phyloP scores from a whole-genome alignment of 2,113 vertebrate genomes.

The Morphnarchus princeps region DNA sequence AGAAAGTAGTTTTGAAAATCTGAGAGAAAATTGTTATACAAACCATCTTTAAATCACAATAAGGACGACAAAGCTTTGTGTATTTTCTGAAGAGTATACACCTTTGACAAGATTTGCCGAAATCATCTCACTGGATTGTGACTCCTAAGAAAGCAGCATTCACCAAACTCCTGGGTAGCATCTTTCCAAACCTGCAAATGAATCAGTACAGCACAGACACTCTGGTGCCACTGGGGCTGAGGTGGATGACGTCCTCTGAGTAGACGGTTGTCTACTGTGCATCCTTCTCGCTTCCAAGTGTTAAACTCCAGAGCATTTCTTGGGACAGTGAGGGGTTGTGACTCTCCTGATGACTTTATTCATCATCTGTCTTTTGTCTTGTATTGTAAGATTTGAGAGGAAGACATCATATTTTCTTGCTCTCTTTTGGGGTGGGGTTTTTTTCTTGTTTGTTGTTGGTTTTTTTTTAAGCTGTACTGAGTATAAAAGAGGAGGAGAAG shows the following conservation, averaged over 20 bases:
- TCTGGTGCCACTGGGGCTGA: not conserved
- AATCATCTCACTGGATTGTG: not conserved
- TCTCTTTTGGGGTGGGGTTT: accelerated
- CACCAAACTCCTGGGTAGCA: not conserved
- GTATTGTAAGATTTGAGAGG: not conserved
- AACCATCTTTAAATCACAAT: not conserved
- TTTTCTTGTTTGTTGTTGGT: not conserved
- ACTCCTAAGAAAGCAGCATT: not conserved
- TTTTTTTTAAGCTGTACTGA: not conserved
- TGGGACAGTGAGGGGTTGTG: not conserved
- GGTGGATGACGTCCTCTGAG: not conserved
- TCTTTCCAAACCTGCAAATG: not conserved
- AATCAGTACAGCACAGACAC: not conserved
- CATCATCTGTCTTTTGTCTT: not conserved
- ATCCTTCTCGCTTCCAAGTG: not conserved
- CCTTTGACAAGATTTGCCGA: not conserved
- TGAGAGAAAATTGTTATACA: not conserved
- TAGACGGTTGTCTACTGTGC: accelerated
- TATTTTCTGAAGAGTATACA: not conserved
- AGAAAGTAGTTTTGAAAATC: not conserved
- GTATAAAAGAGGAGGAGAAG: not conserved
- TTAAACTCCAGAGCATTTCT: not conserved
- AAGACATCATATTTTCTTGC: not conserved
- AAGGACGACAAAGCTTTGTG: not conserved
- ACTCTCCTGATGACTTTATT: not conserved